A percentile compares a stretch with the other conserved stretches of the same genome.
phyloP scores from a whole-genome alignment of 1,140 invertebrate genomes.

The Zaprionus africanus region DNA sequence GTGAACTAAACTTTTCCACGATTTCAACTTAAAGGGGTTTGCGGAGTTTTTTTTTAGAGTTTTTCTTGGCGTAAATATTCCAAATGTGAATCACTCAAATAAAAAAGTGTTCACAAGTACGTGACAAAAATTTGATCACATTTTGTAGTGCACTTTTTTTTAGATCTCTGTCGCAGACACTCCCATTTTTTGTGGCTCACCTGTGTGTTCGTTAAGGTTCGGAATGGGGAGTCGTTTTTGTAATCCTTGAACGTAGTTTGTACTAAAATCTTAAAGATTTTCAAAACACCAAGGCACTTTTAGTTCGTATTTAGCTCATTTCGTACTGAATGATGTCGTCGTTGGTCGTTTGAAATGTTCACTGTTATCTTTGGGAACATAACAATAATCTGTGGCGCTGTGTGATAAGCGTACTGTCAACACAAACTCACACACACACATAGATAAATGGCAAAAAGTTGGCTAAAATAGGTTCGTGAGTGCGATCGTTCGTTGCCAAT shows the following conservation, averaged over 20 bases:
- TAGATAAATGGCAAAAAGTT: conserved; percentile 23
- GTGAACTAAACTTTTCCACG: background rate
- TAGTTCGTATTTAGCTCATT: conserved; percentile 54
- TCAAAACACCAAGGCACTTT: conserved; percentile 50
- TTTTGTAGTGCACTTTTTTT: background rate
- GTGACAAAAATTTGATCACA: background rate
- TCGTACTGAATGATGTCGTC: conserved; percentile 14
- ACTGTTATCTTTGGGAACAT: conserved; percentile 45
- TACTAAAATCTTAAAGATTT: conserved; percentile 51
- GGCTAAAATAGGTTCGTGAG: conserved; percentile 13
- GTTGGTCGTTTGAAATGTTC: conserved; percentile 37
- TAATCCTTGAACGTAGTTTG: conserved; percentile 50
- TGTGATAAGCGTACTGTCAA: conserved; percentile 50
- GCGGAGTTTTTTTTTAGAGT: too few species aligned
- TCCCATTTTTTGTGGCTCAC: conserved; percentile 29
- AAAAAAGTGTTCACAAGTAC: background rate
- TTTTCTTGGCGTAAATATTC: background rate
- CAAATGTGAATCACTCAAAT: background rate
- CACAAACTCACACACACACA: conserved; percentile 29
- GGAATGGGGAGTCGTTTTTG: conserved; percentile 16
- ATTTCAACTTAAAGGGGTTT: background rate
- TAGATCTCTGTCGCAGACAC: background rate
- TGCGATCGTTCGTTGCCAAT: conserved; percentile 48
- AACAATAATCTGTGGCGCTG: conserved; percentile 33
- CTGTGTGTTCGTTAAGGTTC: conserved; percentile 60